phyloP scores from a whole-genome alignment of 1,140 invertebrate species.

The Sitophilus oryzae region DNA sequence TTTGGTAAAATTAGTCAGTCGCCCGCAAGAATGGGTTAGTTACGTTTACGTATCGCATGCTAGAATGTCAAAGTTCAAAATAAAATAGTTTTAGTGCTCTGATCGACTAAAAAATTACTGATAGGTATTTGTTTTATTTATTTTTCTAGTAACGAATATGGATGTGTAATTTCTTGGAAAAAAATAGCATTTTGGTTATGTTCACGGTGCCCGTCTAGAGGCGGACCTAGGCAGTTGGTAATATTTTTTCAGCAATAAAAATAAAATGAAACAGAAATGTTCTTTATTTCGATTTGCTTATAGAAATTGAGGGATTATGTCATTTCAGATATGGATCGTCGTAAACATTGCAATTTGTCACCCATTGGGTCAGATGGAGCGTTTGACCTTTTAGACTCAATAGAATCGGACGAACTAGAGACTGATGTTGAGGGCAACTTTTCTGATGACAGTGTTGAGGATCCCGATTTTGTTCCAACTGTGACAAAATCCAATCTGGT shows the following conservation, averaged over 20 bases:
- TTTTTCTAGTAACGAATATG: not conserved
- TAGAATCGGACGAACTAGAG: slow-evolving; percentile 2
- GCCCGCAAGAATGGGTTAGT: not conserved
- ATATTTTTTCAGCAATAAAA: not conserved
- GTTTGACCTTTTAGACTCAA: slow-evolving; percentile 1
- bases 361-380: not conserved
- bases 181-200: slow-evolving; percentile 1
- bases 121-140: not conserved
- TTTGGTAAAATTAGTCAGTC: slow-evolving; percentile 1
- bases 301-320: not conserved
- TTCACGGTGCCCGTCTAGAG: not conserved
- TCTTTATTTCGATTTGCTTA: not conserved
- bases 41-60: not conserved
- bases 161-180: not conserved
- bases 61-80: not conserved
- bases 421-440: slow-evolving; percentile 1
- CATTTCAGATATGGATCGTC: slow-evolving; percentile 3
- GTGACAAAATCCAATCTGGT: too few species aligned
- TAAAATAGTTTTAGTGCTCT: slow-evolving; percentile 5
- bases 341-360: slow-evolving; percentile 3
- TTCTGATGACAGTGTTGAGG: slow-evolving; percentile 4
- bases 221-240: slow-evolving; percentile 3
- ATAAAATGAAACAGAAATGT: too few species aligned
- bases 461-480: too few species aligned
- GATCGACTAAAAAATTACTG: not conserved